A percentile compares a stretch with the other conserved stretches of the same genome.
Conservation (phyloP, 2,113 vertebrate species). For the Hippocampus mohnikei region DNA sequence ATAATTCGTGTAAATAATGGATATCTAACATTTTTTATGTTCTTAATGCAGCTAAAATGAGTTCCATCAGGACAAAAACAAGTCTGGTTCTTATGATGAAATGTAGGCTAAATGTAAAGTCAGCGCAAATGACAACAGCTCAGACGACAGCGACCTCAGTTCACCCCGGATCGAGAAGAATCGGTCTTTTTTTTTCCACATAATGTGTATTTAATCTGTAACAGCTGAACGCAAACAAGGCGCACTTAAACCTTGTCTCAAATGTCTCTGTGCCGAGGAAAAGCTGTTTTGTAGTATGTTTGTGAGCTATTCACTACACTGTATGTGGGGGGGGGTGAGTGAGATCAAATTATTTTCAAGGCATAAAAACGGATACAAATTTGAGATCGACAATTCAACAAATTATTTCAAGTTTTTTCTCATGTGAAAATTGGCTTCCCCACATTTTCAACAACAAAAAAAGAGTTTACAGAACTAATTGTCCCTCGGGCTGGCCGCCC, state of each 20-base stretch:
- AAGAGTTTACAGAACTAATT: too few relatives aligned
- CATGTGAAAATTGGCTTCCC: too few relatives aligned
- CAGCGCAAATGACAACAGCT: slow-evolving; percentile 22
- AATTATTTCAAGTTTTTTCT: too few relatives aligned
- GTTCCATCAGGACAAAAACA: neutral
- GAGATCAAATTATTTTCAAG: too few relatives aligned
- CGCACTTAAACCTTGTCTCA: slow-evolving; percentile 33
- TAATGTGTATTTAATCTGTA: slow-evolving; percentile 53
- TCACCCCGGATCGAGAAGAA: slow-evolving; percentile 33
- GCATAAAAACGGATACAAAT: too few relatives aligned
- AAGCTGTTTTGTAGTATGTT: slow-evolving; percentile 6
- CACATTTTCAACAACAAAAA: too few relatives aligned
- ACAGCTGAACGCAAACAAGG: slow-evolving; percentile 50
- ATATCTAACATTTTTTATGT: neutral
- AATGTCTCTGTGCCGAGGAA: slow-evolving; percentile 41
- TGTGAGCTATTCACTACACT: neutral
- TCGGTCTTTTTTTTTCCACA: slow-evolving; percentile 40
- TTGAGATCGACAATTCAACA: too few relatives aligned
- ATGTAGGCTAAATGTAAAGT: slow-evolving; percentile 7
- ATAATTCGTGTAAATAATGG: neutral
- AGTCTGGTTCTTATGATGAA: slow-evolving; percentile 10
- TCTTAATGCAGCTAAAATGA: slow-evolving; percentile 3
- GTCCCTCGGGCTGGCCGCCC: too few relatives aligned
- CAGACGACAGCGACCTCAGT: slow-evolving; percentile 17
- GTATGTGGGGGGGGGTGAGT: too few relatives aligned